phyloP scores from a whole-genome alignment of 2,113 vertebrate species.

The Lepisosteus oculatus region DNA sequence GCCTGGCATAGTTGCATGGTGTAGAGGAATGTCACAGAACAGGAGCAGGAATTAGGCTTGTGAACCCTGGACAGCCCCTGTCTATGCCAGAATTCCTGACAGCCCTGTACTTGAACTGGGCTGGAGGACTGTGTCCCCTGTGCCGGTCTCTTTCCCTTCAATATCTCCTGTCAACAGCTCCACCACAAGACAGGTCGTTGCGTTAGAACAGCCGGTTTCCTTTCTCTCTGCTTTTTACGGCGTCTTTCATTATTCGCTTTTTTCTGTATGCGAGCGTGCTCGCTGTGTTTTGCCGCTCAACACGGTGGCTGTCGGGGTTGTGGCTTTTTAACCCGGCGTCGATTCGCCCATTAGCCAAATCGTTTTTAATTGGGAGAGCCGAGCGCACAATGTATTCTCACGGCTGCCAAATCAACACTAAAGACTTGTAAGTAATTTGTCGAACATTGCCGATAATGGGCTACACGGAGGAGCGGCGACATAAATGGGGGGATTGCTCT shows the following conservation, averaged over 20 bases:
- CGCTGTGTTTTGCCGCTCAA: conserved; percentile 32
- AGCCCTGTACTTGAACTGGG: too few species aligned
- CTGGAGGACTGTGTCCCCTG: too few species aligned
- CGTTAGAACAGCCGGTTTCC: conserved; percentile 51
- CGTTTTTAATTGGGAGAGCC: conserved; percentile 27
- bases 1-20: too few species aligned
- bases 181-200: conserved; percentile 52
- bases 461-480: conserved; percentile 43
- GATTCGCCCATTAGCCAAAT: conserved; percentile 54
- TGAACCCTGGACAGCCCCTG: too few species aligned
- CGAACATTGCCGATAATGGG: conserved; percentile 60
- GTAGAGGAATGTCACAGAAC: too few species aligned
- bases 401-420: conserved; percentile 30
- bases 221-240: background rate
- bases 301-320: background rate
- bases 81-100: too few species aligned
- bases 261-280: conserved; percentile 28
- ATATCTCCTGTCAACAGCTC: conserved; percentile 57
- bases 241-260: background rate
- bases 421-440: conserved; percentile 65
- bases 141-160: conserved; percentile 28
- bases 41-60: too few species aligned
- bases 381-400: conserved; percentile 15
- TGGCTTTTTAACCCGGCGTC: conserved; percentile 7
- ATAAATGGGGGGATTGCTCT: conserved; percentile 43